phyloP scores from a whole-genome alignment of 2,113 vertebrate species.

The Uria lomvia region DNA sequence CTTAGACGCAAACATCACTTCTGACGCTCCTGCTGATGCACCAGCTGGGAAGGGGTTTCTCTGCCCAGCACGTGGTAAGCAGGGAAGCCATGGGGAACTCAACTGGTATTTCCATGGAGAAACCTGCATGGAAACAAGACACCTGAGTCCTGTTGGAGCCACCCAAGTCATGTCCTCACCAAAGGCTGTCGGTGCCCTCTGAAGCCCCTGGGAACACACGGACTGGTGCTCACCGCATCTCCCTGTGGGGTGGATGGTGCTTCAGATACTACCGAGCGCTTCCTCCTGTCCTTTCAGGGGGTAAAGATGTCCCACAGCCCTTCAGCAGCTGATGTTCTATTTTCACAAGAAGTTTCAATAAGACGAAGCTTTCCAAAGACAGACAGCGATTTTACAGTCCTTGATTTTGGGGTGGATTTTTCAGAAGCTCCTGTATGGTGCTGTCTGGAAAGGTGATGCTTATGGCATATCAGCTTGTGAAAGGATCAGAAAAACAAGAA shows the following conservation, averaged over 20 bases:
- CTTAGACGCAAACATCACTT: not conserved
- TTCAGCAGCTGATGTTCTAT: not conserved
- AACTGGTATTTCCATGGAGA: not conserved
- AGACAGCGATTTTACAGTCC: not conserved
- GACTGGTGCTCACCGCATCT: not conserved
- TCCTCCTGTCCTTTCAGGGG: not conserved
- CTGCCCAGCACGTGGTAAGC: not conserved
- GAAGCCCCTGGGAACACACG: not conserved
- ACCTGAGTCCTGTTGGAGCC: not conserved
- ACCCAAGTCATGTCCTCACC: not conserved
- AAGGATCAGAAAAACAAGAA: not conserved
- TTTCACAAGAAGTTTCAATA: not conserved
- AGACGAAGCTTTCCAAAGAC: not conserved
- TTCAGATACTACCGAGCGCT: not conserved
- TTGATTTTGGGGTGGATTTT: not conserved
- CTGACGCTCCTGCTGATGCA: not conserved
- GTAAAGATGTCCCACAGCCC: not conserved
- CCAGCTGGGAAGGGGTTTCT: not conserved
- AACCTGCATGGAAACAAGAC: not conserved
- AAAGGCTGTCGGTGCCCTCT: not conserved
- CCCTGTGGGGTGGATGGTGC: not conserved
- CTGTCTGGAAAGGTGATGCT: not conserved
- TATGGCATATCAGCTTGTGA: not conserved
- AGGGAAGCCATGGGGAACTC: not conserved
- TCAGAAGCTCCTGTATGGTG: rapidly evolving